Evolutionary conservation across 2,113 vertebrate species (phyloP).

Genomic region (Oceanodroma tethys): DNA sequence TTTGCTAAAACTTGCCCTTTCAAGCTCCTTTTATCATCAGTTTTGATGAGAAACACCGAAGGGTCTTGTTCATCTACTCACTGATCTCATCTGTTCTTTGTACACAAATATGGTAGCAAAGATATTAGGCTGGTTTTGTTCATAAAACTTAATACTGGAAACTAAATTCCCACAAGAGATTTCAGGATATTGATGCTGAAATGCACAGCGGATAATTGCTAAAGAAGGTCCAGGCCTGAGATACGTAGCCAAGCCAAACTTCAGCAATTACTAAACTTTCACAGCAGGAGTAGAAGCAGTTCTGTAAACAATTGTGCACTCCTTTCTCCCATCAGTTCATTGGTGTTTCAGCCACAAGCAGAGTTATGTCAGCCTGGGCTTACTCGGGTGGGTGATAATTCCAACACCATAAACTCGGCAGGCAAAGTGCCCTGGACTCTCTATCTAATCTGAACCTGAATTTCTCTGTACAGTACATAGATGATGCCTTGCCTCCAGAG

Average conservation of each 20-base stretch:
- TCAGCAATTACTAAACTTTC: neutral
- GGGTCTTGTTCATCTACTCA: neutral
- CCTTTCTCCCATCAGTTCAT: neutral
- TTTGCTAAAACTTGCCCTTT: conserved; percentile 28
- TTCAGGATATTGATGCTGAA: neutral
- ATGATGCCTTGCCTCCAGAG: conserved; percentile 83
- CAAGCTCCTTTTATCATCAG: conserved; percentile 18
- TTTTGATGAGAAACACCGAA: conserved; percentile 15
- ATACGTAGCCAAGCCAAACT: neutral
- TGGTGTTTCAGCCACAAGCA: neutral
- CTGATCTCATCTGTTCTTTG: conserved; percentile 4
- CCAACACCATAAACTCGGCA: neutral
- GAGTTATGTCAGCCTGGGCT: neutral
- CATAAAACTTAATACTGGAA: conserved; percentile 15
- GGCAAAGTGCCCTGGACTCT: neutral
- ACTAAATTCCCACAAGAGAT: neutral
- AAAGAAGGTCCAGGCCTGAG: neutral
- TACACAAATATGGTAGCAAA: neutral
- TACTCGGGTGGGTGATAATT: neutral
- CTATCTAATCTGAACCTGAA: neutral
- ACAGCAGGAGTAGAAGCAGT: neutral
- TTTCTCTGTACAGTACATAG: conserved; percentile 83
- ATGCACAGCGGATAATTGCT: neutral
- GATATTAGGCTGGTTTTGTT: neutral
- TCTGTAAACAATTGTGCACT: neutral